Evolutionary conservation across 2,113 vertebrate species (phyloP).

Genomic region (Thymallus thymallus): DNA sequence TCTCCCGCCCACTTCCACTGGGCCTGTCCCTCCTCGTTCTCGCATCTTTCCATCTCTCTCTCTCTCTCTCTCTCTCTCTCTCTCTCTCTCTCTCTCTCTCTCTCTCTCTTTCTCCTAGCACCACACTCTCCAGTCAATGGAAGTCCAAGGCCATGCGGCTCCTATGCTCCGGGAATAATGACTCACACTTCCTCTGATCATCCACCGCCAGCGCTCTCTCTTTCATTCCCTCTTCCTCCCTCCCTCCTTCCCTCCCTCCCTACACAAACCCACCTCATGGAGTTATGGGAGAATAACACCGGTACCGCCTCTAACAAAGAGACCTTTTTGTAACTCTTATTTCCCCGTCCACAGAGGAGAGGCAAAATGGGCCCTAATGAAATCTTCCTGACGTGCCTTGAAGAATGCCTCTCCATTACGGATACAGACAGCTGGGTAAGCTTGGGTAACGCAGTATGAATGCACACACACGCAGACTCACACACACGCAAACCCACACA

Average conservation of each 20-base stretch:
- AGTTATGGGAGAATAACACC: slow-evolving; percentile 47
- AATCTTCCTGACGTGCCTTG: slow-evolving; percentile 31
- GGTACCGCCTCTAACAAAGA: slow-evolving; percentile 41
- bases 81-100: slow-evolving; percentile 11
- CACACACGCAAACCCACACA: not conserved
- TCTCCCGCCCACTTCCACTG: too few relatives aligned
- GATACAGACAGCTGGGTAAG: slow-evolving; percentile 50
- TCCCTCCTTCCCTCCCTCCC: slow-evolving; percentile 14
- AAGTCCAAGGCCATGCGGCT: too few relatives aligned
- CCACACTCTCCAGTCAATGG: too few relatives aligned
- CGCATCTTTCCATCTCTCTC: not conserved
- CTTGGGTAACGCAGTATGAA: slow-evolving; percentile 32
- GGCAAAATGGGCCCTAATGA: slow-evolving; percentile 26
- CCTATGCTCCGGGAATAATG: not conserved
- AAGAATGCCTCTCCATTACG: slow-evolving; percentile 56
- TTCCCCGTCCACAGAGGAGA: slow-evolving; percentile 11
- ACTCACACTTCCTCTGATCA: slow-evolving; percentile 4
- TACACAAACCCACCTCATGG: slow-evolving; percentile 25
- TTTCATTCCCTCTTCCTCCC: slow-evolving; percentile 9
- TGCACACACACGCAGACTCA: not conserved
- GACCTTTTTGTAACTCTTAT: slow-evolving; percentile 26
- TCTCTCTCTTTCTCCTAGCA: not conserved
- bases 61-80: slow-evolving; percentile 7
- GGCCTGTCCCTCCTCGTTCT: not conserved
- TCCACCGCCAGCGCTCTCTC: slow-evolving; percentile 8